Percentiles rank a stretch among this genome's conserved stretches.
phyloP scores from a whole-genome alignment of 2,888 invertebrate species.

The Drosophila nigricruria region DNA sequence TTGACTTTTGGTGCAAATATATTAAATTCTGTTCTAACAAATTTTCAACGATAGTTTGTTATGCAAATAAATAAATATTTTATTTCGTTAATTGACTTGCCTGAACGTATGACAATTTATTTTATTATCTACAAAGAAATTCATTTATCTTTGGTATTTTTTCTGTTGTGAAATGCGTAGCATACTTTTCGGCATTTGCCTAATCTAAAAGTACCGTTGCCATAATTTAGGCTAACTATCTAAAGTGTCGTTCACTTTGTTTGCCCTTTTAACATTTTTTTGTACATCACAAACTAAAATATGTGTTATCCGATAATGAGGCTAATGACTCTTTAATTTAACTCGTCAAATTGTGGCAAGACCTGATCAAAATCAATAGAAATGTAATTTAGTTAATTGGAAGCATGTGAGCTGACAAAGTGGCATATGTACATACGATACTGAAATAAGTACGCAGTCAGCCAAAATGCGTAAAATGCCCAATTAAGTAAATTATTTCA shows the following conservation, averaged over 20 bases:
- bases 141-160: not conserved
- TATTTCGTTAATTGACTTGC: not conserved
- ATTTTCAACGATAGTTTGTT: not conserved
- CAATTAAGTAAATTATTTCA: conserved; percentile 76
- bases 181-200: conserved; percentile 8
- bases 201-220: conserved; percentile 9
- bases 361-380: conserved; percentile 62
- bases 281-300: not conserved
- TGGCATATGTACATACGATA: conserved; percentile 21
- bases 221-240: conserved; percentile 29
- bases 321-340: conserved; percentile 16
- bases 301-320: not conserved
- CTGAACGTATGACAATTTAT: too few relatives aligned
- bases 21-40: not conserved
- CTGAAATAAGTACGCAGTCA: conserved; percentile 6
- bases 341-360: conserved; percentile 17
- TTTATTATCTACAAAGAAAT: not conserved
- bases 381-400: conserved; percentile 74
- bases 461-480: conserved; percentile 69
- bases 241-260: not conserved
- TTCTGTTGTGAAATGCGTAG: not conserved
- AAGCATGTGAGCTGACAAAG: conserved; percentile 52
- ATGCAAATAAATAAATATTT: not conserved
- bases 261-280: not conserved
- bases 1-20: not conserved